Conservation (phyloP, 2,797 vertebrate genomes). For the Toxotes lorentzi region DNA sequence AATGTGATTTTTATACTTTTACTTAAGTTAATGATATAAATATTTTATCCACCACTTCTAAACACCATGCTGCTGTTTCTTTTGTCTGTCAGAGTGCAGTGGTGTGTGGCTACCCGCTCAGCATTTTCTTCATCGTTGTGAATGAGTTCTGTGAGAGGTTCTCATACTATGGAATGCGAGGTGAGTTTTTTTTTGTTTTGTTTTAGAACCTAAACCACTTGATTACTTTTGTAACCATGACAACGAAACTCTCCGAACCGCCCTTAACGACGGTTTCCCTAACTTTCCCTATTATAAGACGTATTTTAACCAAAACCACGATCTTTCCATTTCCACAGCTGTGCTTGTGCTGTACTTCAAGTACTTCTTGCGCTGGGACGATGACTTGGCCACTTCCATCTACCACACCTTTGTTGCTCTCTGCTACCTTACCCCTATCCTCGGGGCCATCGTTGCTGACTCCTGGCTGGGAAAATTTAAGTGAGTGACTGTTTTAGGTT, state of each 20-base stretch:
- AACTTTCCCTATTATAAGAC: too few species aligned
- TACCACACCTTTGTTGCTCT: slow-evolving; percentile 95
- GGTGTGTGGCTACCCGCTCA: slow-evolving; percentile 90
- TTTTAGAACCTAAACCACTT: not conserved
- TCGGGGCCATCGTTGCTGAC: slow-evolving; percentile 94
- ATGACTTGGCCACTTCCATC: slow-evolving; percentile 90
- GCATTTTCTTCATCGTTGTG: slow-evolving; percentile 95
- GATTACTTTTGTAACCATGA: not conserved
- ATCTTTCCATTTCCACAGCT: slow-evolving; percentile 77
- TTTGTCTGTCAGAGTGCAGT: slow-evolving; percentile 65
- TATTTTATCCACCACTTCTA: not conserved
- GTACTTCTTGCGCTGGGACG: slow-evolving; percentile 90
- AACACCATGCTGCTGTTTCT: slow-evolving; percentile 7
- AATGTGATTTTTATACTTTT: not conserved
- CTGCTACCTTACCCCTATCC: slow-evolving; percentile 94
- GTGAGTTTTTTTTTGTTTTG: slow-evolving; percentile 77
- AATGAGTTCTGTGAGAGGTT: slow-evolving; percentile 98
- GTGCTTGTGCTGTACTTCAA: slow-evolving; percentile 94
- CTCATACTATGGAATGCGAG: slow-evolving; percentile 98
- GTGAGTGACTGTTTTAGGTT: slow-evolving; percentile 82
- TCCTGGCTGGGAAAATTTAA: slow-evolving; percentile 98
- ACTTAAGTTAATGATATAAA: not conserved
- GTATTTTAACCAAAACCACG: too few species aligned
- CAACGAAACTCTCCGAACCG: not conserved
- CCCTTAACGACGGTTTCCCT: too few species aligned